Conservation (phyloP, 1,140 invertebrate species). For the Dendrolimus kikuchii region DNA sequence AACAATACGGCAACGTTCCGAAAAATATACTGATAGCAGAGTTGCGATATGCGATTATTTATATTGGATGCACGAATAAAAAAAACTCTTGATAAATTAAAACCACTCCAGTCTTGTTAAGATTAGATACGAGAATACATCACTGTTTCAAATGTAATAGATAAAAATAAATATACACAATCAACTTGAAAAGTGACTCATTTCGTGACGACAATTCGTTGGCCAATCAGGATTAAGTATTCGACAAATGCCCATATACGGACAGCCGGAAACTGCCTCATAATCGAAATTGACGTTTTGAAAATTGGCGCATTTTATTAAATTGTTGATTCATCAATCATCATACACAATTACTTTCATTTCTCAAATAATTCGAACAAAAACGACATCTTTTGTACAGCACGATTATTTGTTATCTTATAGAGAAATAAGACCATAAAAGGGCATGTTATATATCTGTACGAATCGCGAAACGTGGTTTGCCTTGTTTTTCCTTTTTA, state of each 20-base stretch:
- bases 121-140: conserved; percentile 44
- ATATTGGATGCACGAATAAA: conserved; percentile 25
- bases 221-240: conserved; percentile 55
- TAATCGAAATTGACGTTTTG: conserved; percentile 13
- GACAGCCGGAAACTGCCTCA: conserved; percentile 46
- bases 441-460: too few species aligned
- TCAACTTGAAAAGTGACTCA: conserved; percentile 55
- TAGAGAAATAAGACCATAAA: too few species aligned
- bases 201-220: conserved; percentile 41
- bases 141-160: conserved; percentile 27
- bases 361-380: too few species aligned
- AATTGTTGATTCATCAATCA: not conserved
- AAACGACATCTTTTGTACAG: too few species aligned
- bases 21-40: conserved; percentile 31
- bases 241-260: conserved; percentile 67
- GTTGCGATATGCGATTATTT: conserved; percentile 24
- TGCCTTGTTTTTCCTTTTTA: too few species aligned
- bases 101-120: conserved; percentile 21
- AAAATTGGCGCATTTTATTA: conserved; percentile 12
- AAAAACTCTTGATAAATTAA: conserved; percentile 30
- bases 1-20: conserved; percentile 46
- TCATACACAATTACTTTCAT: not conserved
- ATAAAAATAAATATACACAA: conserved; percentile 24
- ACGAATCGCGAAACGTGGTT: too few species aligned
- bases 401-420: too few species aligned